Percentiles rank a stretch among this genome's conserved stretches.
Conservation (phyloP, 1,140 invertebrate species). For the Drosophila paulistorum region DNA sequence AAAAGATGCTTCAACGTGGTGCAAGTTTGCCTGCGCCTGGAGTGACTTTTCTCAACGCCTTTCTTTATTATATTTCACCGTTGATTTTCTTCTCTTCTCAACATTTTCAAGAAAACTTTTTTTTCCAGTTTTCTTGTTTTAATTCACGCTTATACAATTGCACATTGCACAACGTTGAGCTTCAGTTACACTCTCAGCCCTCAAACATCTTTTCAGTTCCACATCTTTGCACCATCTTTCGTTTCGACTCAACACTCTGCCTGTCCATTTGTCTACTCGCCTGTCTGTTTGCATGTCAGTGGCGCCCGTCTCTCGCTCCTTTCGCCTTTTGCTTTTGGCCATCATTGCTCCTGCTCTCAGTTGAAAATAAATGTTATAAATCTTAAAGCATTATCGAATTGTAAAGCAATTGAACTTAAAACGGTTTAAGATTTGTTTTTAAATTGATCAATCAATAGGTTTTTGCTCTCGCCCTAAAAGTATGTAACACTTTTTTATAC, state of each 20-base stretch:
- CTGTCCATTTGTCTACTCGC: not conserved
- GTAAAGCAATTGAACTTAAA: not conserved
- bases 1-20: constrained; percentile 50
- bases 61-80: not conserved
- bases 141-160: not conserved
- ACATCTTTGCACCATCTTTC: constrained; percentile 9
- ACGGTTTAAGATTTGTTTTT: not conserved
- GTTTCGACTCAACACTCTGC: not conserved
- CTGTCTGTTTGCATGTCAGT: constrained; percentile 3
- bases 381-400: not conserved
- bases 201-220: not conserved
- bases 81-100: not conserved
- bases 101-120: not conserved
- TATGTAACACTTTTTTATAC: no score
- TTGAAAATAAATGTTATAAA: not conserved
- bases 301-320: not conserved
- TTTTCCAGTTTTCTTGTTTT: not conserved
- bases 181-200: not conserved
- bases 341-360: not conserved
- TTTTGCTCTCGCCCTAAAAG: no score
- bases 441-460: no score
- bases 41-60: constrained; percentile 5
- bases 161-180: constrained; percentile 3
- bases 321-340: no score
- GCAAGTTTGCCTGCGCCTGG: not conserved